These are phyloP conservation scores for Peromyscus aztecus DNA, from an alignment of 2,797 vertebrate species.

Conservation along the genomic window DNA sequence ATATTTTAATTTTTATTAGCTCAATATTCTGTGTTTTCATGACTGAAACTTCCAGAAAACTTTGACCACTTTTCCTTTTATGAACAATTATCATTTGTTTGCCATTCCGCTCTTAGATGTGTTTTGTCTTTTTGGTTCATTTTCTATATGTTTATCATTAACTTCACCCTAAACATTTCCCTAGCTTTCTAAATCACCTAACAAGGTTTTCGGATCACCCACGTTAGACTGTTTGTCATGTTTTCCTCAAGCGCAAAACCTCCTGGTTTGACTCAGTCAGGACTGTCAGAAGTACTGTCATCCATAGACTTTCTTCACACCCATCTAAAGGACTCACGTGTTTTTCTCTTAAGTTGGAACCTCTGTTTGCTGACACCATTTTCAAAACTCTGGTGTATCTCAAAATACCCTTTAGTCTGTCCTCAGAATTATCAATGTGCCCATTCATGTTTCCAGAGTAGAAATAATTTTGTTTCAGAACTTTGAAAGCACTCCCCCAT, in stretches of 20 bases:
- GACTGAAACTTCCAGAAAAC: not conserved
- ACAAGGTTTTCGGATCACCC: not conserved
- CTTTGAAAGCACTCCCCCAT: not conserved
- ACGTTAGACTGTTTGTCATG: not conserved
- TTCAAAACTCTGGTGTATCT: not conserved
- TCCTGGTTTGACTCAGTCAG: not conserved
- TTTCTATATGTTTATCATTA: not conserved
- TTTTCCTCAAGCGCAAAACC: not conserved
- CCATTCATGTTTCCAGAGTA: not conserved
- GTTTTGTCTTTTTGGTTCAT: not conserved
- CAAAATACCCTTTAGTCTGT: not conserved
- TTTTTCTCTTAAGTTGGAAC: not conserved
- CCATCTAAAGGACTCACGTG: not conserved
- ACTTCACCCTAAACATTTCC: not conserved
- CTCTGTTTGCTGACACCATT: not conserved
- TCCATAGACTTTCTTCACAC: not conserved
- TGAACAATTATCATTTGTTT: not conserved
- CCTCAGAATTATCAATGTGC: not conserved
- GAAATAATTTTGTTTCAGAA: not conserved
- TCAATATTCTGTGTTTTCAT: not conserved
- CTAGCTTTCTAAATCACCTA: not conserved
- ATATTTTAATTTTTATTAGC: not conserved
- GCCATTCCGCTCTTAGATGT: not conserved
- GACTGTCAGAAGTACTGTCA: not conserved
- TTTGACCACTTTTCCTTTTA: not conserved